Evolutionary conservation across 2,888 invertebrate genomes (phyloP).

Genomic region (Anarsia innoxiella): DNA sequence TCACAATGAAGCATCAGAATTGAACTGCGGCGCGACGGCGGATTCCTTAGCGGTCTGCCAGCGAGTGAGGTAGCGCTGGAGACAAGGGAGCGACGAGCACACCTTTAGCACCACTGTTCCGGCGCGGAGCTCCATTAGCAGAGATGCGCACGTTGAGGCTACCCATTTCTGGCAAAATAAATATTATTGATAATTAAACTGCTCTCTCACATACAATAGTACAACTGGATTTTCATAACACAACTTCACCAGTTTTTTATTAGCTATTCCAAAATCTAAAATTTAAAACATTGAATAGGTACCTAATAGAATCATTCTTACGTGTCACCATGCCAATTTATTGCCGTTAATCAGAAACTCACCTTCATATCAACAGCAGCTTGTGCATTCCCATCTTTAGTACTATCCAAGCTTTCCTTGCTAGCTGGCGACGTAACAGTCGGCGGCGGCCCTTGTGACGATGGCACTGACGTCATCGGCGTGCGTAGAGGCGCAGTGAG

Average conservation of each 20-base stretch:
- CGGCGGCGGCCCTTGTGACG: conserved; percentile 34
- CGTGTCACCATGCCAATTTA: too few relatives aligned
- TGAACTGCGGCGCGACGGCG: conserved; percentile 81
- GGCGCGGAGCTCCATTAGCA: conserved; percentile 87
- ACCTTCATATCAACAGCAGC: conserved; percentile 61
- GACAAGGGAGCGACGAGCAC: conserved; percentile 84
- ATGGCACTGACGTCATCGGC: conserved; percentile 38
- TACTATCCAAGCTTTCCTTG: conserved; percentile 53
- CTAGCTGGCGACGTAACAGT: conserved; percentile 45
- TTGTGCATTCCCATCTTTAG: conserved; percentile 50
- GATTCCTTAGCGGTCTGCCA: conserved; percentile 79
- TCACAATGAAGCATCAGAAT: conserved; percentile 78
- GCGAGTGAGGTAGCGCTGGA: conserved; percentile 68
- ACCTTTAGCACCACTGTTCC: conserved; percentile 88
- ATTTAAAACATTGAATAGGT: too few relatives aligned
- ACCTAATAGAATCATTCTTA: too few relatives aligned
- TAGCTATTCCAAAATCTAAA: too few relatives aligned
- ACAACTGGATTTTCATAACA: too few relatives aligned
- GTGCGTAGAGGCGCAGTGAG: conserved; percentile 59
- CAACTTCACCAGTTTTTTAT: too few relatives aligned
- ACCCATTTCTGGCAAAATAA: conserved; percentile 90
- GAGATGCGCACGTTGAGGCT: conserved; percentile 83
- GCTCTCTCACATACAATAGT: too few relatives aligned
- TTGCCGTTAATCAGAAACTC: too few relatives aligned
- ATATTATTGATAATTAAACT: too few relatives aligned